Percentiles rank a stretch among this genome's conserved stretches.
Evolutionary conservation across 2,113 vertebrate genomes (phyloP).

Genomic region (Eptesicus fuscus): DNA sequence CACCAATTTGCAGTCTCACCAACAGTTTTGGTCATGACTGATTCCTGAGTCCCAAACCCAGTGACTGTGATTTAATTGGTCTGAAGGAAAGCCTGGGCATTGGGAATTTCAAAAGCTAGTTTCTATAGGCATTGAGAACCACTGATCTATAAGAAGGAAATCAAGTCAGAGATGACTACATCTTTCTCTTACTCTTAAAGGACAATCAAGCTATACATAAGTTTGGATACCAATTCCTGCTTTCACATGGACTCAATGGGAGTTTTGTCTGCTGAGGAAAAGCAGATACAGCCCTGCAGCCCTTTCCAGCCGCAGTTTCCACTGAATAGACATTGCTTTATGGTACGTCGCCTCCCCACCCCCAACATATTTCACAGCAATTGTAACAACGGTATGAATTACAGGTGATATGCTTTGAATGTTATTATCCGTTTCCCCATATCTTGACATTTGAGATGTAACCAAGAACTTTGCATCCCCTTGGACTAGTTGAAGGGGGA

Average conservation of each 20-base stretch:
- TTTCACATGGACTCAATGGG: neutral
- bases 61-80: neutral
- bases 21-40: neutral
- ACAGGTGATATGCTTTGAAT: constrained; percentile 76
- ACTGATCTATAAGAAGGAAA: constrained; percentile 11
- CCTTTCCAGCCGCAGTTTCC: constrained; percentile 26
- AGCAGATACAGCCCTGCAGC: constrained; percentile 1
- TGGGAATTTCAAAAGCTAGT: neutral
- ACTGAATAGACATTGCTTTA: constrained; percentile 17
- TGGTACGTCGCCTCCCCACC: neutral
- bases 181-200: constrained; percentile 23
- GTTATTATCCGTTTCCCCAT: constrained; percentile 76
- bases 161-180: neutral
- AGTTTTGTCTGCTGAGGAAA: constrained; percentile 48
- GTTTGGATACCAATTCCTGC: neutral
- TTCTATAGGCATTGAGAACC: neutral
- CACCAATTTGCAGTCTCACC: neutral
- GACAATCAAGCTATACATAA: neutral
- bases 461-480: constrained; percentile 73
- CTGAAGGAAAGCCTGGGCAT: neutral
- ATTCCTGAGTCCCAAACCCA: neutral
- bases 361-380: constrained; percentile 63
- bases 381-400: constrained; percentile 73
- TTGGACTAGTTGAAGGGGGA: constrained; percentile 67
- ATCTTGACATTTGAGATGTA: constrained; percentile 82